Evolutionary conservation across 2,888 invertebrate genomes (phyloP).

Genomic region (Iphiclides podalirius): DNA sequence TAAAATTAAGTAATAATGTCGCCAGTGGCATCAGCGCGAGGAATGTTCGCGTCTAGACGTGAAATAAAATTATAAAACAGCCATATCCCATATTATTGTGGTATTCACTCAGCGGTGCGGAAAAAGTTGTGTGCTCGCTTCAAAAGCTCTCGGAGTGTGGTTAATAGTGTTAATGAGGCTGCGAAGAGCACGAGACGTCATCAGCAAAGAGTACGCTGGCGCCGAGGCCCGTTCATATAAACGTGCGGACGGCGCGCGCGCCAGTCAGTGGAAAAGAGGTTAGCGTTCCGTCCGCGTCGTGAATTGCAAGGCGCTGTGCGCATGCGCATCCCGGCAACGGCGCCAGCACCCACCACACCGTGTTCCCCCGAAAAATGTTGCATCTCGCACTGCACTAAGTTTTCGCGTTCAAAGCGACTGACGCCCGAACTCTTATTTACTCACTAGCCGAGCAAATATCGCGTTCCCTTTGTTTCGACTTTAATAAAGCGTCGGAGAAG

Average conservation of each 20-base stretch:
- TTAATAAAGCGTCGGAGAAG: slow-evolving; percentile 25
- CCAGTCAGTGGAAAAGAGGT: slow-evolving; percentile 63
- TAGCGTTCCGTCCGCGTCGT: slow-evolving; percentile 55
- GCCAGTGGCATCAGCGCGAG: neutral
- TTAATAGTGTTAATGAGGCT: slow-evolving; percentile 34
- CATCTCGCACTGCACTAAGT: slow-evolving; percentile 43
- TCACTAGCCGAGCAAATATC: slow-evolving; percentile 24
- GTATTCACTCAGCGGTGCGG: slow-evolving; percentile 15
- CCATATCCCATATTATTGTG: slow-evolving; percentile 2
- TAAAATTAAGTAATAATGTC: slow-evolving; percentile 7
- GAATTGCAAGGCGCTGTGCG: slow-evolving; percentile 53
- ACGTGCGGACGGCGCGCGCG: slow-evolving; percentile 48
- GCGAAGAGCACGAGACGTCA: slow-evolving; percentile 31
- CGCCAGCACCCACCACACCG: slow-evolving; percentile 43
- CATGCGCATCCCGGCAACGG: slow-evolving; percentile 49
- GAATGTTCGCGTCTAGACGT: slow-evolving; percentile 8
- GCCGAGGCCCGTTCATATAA: slow-evolving; percentile 42
- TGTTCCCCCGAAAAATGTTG: slow-evolving; percentile 47
- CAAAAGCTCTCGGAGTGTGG: slow-evolving; percentile 30
- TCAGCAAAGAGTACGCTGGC: slow-evolving; percentile 28
- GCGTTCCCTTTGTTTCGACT: slow-evolving; percentile 26
- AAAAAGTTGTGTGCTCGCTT: slow-evolving; percentile 26
- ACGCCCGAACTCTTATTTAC: slow-evolving; percentile 32
- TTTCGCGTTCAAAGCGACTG: slow-evolving; percentile 35
- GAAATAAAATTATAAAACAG: slow-evolving; percentile 15